Evolutionary conservation across 92 coral and sea anemone species (phyloP), one percentile per base, ranked within the genome.

Genomic region (Epizoanthus stellaris): DNA sequence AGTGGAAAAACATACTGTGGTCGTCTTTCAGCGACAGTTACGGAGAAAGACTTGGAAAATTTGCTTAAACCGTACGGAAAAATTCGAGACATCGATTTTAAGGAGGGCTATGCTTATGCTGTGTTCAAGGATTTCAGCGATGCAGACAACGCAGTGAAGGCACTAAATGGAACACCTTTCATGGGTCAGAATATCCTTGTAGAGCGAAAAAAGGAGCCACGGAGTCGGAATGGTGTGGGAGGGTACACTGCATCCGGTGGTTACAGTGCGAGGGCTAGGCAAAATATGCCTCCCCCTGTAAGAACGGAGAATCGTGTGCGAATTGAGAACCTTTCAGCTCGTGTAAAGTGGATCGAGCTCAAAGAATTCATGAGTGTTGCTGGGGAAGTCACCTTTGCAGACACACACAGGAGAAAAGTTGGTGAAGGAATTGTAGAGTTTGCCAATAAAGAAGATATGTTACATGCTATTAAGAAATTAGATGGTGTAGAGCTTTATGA

Each of bases 381-480:
- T 20, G 99, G 99, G 4, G 99, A 96, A 30, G 99, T 96, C 9
- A 95, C 98, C 68, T 96, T 94, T 93, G 99, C 99, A 25, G 99
- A 96, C 82, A 94, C 99, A 2, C 99, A 96, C 88, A 89, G 98
- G 73, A 82, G 99, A 34, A 92, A 89, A 72, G 96, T 92, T 2
- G 99, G 99, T 19, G 99, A 94, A 87, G 99, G 99, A 16, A 90
- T 96, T 19, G 99, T 96, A 5, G 99, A 96, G 86, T 96, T 92
- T 88, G 91, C 96, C 11, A 87, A 80, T 39, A 94, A 90, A 87
- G 95, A 91, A 39, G 98, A 84, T 57, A 92, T 96, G 98, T 56
- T 65, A 12, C 73, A 87, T 17, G 99, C 99, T 4, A 86, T 96
- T n/a, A 89, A 92, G 58, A 90, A 90, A n/a, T 86, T 96, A 9